Conservation (phyloP, 1,140 invertebrate species). For the Cephus cinctus region DNA sequence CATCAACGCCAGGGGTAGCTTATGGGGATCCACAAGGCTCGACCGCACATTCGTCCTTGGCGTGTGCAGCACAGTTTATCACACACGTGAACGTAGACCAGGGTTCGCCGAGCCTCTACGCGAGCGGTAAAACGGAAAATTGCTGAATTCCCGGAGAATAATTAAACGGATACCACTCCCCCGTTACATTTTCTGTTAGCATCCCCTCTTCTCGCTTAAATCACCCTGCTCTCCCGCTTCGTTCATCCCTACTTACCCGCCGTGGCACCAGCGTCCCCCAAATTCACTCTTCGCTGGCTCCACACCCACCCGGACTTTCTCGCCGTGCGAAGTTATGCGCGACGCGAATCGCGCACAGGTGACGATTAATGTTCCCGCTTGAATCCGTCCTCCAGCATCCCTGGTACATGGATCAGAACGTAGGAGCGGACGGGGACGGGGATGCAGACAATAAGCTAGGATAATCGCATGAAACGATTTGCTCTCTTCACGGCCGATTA, state of each 20-base stretch:
- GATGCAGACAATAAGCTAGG: conserved; percentile 30
- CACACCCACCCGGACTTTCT: neutral
- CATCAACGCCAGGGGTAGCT: too few relatives aligned
- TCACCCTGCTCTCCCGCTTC: conserved; percentile 11
- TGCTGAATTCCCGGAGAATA: conserved; percentile 38
- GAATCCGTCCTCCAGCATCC: conserved; percentile 2
- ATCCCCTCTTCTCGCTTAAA: conserved; percentile 6
- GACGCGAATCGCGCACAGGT: too few relatives aligned
- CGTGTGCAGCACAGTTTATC: too few relatives aligned
- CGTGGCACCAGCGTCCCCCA: neutral
- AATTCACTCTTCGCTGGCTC: conserved; percentile 2
- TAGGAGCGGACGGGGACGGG: neutral
- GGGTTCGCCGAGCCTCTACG: neutral
- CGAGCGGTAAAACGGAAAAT: conserved; percentile 43
- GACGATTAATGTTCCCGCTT: conserved; percentile 10
- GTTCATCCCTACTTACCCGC: conserved; percentile 1
- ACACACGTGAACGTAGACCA: too few relatives aligned
- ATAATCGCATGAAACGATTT: conserved; percentile 52
- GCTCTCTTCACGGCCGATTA: conserved; percentile 53
- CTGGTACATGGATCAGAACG: conserved; percentile 4
- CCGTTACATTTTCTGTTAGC: conserved; percentile 6
- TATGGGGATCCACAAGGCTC: too few relatives aligned
- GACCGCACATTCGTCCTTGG: too few relatives aligned
- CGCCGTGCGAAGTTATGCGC: too few relatives aligned
- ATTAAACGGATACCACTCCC: conserved; percentile 33